These are phyloP conservation scores for Arenaria interpres DNA, from an alignment of 2,113 vertebrate genomes.

Conservation along the genomic window DNA sequence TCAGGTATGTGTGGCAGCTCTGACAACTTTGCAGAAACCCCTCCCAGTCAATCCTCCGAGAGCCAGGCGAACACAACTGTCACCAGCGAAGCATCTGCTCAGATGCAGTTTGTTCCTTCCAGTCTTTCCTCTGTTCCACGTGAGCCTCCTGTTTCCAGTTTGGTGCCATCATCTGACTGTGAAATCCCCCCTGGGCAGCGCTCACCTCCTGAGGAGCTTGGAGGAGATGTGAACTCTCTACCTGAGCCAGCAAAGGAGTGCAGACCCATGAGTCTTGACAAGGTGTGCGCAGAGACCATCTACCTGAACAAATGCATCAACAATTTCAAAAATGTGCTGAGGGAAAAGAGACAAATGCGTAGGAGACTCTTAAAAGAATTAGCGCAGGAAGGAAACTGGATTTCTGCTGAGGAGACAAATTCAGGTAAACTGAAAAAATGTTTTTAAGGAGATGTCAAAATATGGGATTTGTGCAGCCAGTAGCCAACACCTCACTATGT, in stretches of 20 bases:
- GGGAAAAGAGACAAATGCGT: constrained; percentile 86
- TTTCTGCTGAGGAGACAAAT: constrained; percentile 83
- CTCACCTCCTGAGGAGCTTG: background rate
- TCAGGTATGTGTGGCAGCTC: constrained; percentile 61
- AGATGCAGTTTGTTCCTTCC: constrained; percentile 38
- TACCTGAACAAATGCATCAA: constrained; percentile 90
- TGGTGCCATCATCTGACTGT: constrained; percentile 10
- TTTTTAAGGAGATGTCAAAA: constrained; percentile 6
- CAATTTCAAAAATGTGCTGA: constrained; percentile 91
- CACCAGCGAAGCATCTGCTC: constrained; percentile 51
- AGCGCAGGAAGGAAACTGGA: constrained; percentile 81
- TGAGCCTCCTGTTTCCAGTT: constrained; percentile 36
- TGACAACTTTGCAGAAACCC: constrained; percentile 75
- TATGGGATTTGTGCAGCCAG: background rate
- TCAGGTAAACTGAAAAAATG: constrained; percentile 80
- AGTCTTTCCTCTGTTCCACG: constrained; percentile 32
- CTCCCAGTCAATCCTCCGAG: constrained; percentile 75
- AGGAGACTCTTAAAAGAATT: constrained; percentile 84
- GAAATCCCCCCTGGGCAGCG: background rate
- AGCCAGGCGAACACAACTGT: constrained; percentile 61
- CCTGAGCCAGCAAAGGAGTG: constrained; percentile 53
- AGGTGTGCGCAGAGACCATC: constrained; percentile 82
- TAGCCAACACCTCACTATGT: background rate
- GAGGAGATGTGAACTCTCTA: background rate
- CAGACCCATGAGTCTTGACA: constrained; percentile 76